Conservation (phyloP, 2,888 invertebrate genomes). For the Drosophila cognata region DNA sequence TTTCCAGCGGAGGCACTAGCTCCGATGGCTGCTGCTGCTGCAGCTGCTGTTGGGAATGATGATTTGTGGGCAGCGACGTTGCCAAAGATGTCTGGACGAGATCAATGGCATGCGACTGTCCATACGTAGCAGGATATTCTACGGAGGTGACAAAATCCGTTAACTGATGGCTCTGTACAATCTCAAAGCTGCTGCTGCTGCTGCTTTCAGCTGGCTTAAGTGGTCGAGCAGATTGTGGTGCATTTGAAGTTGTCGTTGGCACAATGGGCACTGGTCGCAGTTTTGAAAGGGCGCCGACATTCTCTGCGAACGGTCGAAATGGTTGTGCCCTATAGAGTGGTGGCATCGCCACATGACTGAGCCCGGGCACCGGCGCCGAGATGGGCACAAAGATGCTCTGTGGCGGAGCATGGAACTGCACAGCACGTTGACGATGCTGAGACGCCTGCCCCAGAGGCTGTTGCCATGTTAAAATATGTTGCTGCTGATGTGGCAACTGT, state of each 20-base stretch:
- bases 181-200: slow-evolving; percentile 76
- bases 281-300: slow-evolving; percentile 80
- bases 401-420: slow-evolving; percentile 45
- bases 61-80: slow-evolving; percentile 83
- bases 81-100: slow-evolving; percentile 87
- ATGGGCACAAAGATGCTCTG: slow-evolving; percentile 85
- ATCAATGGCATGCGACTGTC: slow-evolving; percentile 86
- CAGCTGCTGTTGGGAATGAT: slow-evolving; percentile 21
- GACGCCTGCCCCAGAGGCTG: slow-evolving; percentile 49
- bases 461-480: slow-evolving; percentile 33
- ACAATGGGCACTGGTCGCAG: slow-evolving; percentile 63
- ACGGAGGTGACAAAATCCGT: slow-evolving; percentile 89
- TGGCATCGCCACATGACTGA: slow-evolving; percentile 87
- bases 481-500: slow-evolving; percentile 40
- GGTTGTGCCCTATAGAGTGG: slow-evolving; percentile 88
- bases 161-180: slow-evolving; percentile 88
- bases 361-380: slow-evolving; percentile 87
- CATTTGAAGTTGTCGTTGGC: slow-evolving; percentile 37
- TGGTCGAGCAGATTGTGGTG: slow-evolving; percentile 15
- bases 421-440: slow-evolving; percentile 64
- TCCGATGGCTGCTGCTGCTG: slow-evolving; percentile 10
- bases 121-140: slow-evolving; percentile 90
- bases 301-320: slow-evolving; percentile 83
- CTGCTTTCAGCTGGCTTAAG: not conserved
- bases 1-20: slow-evolving; percentile 34